Percentiles rank a stretch among this genome's conserved stretches.
Conservation (phyloP, 2,888 invertebrate genomes). For the Protophormia terraenovae region DNA sequence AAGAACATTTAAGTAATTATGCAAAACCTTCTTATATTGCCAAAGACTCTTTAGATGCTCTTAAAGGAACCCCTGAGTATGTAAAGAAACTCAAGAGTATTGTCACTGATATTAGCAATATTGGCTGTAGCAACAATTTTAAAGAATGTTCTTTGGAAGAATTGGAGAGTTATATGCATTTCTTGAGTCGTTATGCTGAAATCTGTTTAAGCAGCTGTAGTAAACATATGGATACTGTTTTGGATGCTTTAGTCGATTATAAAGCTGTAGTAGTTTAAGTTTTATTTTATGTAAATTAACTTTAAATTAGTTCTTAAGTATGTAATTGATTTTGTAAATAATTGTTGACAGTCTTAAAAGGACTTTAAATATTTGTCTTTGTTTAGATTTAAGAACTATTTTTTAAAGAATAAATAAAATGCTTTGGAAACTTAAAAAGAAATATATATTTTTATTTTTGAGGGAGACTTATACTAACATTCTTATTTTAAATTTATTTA, state of each 20-base stretch:
- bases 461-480: too few species aligned
- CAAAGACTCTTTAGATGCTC: slow-evolving; percentile 2
- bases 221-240: slow-evolving; percentile 74
- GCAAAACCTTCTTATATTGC: not conserved
- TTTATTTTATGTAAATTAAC: not conserved
- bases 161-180: slow-evolving; percentile 76
- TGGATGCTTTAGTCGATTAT: slow-evolving; percentile 73
- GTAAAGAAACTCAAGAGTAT: slow-evolving; percentile 72
- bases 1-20: slow-evolving; percentile 67
- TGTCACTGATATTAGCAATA: slow-evolving; percentile 73
- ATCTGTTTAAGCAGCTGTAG: slow-evolving; percentile 75
- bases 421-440: not conserved
- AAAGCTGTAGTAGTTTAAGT: slow-evolving; percentile 71
- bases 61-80: slow-evolving; percentile 70
- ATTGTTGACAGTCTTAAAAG: not conserved
- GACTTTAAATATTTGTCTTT: not conserved
- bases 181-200: slow-evolving; percentile 77
- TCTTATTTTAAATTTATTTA: too few species aligned
- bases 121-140: slow-evolving; percentile 73
- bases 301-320: not conserved
- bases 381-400: not conserved
- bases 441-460: too few species aligned
- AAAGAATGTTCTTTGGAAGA: slow-evolving; percentile 73
- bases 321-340: not conserved
- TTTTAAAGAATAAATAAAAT: not conserved